Evolutionary conservation across 2,113 vertebrate genomes (phyloP).

Genomic region (Pygathrix nemaeus): DNA sequence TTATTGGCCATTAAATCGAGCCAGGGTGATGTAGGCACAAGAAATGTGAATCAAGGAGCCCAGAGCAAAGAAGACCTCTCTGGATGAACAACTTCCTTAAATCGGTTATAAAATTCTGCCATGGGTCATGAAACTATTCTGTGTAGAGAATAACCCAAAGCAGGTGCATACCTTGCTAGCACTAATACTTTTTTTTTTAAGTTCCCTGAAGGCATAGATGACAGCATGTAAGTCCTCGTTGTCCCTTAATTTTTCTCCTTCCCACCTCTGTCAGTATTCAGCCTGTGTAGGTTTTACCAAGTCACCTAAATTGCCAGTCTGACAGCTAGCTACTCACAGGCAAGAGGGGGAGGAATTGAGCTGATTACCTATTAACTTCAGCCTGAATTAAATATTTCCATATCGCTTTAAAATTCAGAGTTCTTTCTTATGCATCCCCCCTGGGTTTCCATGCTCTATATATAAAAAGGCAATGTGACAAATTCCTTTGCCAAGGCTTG

Average conservation of each 20-base stretch:
- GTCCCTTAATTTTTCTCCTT: background rate
- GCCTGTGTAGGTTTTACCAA: background rate
- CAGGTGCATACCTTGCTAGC: slow-evolving; percentile 24
- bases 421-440: slow-evolving; percentile 50
- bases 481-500: slow-evolving; percentile 62
- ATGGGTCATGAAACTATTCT: slow-evolving; percentile 39
- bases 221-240: background rate
- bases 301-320: background rate
- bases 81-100: slow-evolving; percentile 58
- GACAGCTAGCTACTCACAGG: background rate
- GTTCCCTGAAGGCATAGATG: background rate
- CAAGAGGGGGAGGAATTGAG: slow-evolving; percentile 10
- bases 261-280: background rate
- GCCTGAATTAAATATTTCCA: slow-evolving; percentile 49
- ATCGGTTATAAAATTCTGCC: slow-evolving; percentile 57
- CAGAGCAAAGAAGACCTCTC: slow-evolving; percentile 67
- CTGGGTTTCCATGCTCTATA: slow-evolving; percentile 44
- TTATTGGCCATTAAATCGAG: slow-evolving; percentile 74
- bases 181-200: background rate
- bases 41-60: slow-evolving; percentile 73
- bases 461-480: slow-evolving; percentile 71
- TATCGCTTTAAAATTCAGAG: slow-evolving; percentile 61
- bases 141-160: slow-evolving; percentile 54
- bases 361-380: slow-evolving; percentile 58
- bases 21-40: slow-evolving; percentile 71